These are phyloP conservation scores for Stomatorhinus walkeri DNA, from an alignment of 2,797 vertebrate genomes.

Conservation along the genomic window DNA sequence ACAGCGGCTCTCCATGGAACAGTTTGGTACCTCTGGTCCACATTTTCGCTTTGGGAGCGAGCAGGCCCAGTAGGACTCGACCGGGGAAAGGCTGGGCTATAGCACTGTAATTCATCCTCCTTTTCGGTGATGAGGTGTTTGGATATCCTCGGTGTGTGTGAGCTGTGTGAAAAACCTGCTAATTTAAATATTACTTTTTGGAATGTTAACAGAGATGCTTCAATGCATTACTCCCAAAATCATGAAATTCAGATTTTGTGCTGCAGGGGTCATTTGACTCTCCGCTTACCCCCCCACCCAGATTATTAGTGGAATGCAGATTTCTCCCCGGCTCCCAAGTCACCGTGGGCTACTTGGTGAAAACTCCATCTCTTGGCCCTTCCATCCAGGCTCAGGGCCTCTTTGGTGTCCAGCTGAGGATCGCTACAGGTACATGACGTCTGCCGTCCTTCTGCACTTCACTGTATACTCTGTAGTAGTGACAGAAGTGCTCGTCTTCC, in stretches of 20 bases:
- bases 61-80: background rate
- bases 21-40: background rate
- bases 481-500: background rate
- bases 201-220: background rate
- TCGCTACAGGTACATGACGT: conserved; percentile 54
- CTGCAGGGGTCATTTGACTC: background rate
- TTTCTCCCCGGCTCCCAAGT: conserved; percentile 46
- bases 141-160: background rate
- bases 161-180: background rate
- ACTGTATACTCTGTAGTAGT: background rate
- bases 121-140: background rate
- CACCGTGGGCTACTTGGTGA: conserved; percentile 61
- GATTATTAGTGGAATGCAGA: conserved; percentile 64
- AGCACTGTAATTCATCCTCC: background rate
- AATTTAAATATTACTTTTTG: background rate
- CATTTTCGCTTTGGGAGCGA: background rate
- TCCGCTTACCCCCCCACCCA: conserved; percentile 25
- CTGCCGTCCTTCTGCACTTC: background rate
- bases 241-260: background rate
- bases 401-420: conserved; percentile 65
- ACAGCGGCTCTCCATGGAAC: background rate
- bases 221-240: background rate
- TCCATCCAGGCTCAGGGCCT: conserved; percentile 53
- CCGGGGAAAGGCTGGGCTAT: background rate
- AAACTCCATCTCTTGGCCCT: conserved; percentile 57